Evolutionary conservation across 2,797 vertebrate species (phyloP), one percentile per base, ranked within the genome.

Genomic region (Pipistrellus pipistrellus): DNA sequence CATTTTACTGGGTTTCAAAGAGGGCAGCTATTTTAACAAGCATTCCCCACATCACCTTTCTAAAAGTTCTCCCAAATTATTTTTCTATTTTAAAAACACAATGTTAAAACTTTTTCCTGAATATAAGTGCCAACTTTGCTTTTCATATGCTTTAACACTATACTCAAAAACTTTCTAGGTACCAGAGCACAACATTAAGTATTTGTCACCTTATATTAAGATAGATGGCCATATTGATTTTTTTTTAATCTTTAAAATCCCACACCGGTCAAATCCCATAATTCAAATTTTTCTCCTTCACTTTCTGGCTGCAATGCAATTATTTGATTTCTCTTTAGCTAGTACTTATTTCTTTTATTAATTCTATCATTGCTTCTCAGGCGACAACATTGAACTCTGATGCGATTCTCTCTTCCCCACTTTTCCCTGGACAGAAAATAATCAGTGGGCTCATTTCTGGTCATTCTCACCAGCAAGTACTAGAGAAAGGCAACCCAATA

Each of bases 81-180:
- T 93, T 96, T 53, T 88, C 73, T 82, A 59, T 92, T 82, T 75
- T 46, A 78, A 80, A 69, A 64, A 90, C 14, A 87, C 17, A 66
- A 46, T 73, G 89, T 88, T 76, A 7, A 81, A 66, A 2, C 21
- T 86, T 53, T 80, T 53, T 13, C 81, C 46, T 78, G 20, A 32
- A 75, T 2, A 2, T 20, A 91, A 62, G 25, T 78, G 48, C 2
- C 46, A 85, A 41, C 9, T 81, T 95, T 83, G 30, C 3, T 77
- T 80, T 89, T 64, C 78, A 95, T 68, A 84, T 83, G n/a, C 32
- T 35, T 48, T 83, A 89, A 68, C 59, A 51, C 12, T 8, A 44
- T 25, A 62, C 8, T 78, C 38, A 95, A 44, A 88, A 95, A 10
- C n/a, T 85, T 41, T 6, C 35, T 90, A 4, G 17, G 41, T 44